Evolutionary conservation across 2,797 vertebrate species (phyloP), one percentile per base, ranked within the genome.

Genomic region (Gobionotothen gibberifrons): DNA sequence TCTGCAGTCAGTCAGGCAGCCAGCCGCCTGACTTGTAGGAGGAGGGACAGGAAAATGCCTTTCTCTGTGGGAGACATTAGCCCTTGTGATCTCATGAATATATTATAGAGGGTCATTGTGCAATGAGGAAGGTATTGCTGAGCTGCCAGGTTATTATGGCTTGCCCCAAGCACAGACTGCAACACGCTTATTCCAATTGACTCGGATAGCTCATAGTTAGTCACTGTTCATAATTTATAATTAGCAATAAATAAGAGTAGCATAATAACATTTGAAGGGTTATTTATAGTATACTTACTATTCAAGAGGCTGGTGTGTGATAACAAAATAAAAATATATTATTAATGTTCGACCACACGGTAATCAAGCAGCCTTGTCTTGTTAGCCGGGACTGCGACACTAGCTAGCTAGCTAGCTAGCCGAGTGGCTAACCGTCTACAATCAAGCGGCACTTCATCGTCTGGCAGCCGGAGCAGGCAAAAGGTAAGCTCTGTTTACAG

Each of bases 81-180:
- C 90, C 87, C 89, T 36, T 92, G 92, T 94, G 93, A 94, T 90
- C 93, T 94, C 91, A 94, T 94, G 92, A 93, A 94, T 94, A 94
- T 91, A 93, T 94, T 94, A 93, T 81, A 91, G 86, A 79, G 85
- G 89, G 84, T 90, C 90, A 92, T 91, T 93, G 93, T 93, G 93
- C 90, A 94, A 93, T 87, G 90, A 93, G 90, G 83, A 88, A 91
- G 92, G 89, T 89, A 74, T 64, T 10, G 88, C 85, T 55, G 85
- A 84, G 84, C 81, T 82, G 87, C 81, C 84, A 87, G 81, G 80
- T 86, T 75, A 40, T 42, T 75, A 40, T 42, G 54, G 72, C 63
- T 74, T 74, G 54, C 17, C 13, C 46, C 17, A 79, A 81, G 71
- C 63, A 82, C 80, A 55, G 67, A 64, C 69, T 49, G 65, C 78